phyloP scores from a whole-genome alignment of 2,888 invertebrate species.

The Pilophorus perplexus region DNA sequence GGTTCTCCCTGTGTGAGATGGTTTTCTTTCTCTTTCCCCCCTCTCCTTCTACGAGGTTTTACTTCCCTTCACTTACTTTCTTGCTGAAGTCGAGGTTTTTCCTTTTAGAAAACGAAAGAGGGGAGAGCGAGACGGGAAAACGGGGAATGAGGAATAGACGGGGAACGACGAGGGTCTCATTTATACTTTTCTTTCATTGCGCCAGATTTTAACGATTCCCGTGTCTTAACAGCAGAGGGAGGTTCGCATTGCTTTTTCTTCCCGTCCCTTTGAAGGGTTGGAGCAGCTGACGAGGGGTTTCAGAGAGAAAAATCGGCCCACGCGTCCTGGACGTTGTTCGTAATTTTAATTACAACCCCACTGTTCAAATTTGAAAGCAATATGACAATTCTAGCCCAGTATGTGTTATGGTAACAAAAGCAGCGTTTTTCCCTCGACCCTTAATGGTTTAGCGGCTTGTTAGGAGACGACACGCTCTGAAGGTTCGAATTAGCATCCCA shows the following conservation, averaged over 20 bases:
- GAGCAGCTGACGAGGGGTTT: too few relatives aligned
- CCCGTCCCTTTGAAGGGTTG: too few relatives aligned
- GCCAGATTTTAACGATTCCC: slow-evolving; percentile 49
- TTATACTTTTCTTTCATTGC: slow-evolving; percentile 48
- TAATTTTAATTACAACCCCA: too few relatives aligned
- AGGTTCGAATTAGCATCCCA: too few relatives aligned
- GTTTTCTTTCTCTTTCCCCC: background rate
- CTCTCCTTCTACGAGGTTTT: slow-evolving; percentile 15
- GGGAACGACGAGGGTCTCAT: slow-evolving; percentile 30
- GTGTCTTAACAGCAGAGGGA: slow-evolving; percentile 21
- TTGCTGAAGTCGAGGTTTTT: slow-evolving; percentile 33
- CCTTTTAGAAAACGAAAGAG: slow-evolving; percentile 12
- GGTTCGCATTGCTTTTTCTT: background rate
- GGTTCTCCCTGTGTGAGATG: background rate
- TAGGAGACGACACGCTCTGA: too few relatives aligned
- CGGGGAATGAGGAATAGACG: background rate
- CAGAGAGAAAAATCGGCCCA: too few relatives aligned
- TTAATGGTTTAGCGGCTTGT: too few relatives aligned
- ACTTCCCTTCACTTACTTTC: slow-evolving; percentile 12
- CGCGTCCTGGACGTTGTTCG: too few relatives aligned
- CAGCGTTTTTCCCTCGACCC: too few relatives aligned
- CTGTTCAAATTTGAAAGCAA: too few relatives aligned
- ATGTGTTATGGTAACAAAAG: too few relatives aligned
- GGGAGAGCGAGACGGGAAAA: background rate
- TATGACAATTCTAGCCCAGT: too few relatives aligned